Evolutionary conservation across 2,888 invertebrate genomes (phyloP).

Genomic region (Hirtodrosophila alboralis): DNA sequence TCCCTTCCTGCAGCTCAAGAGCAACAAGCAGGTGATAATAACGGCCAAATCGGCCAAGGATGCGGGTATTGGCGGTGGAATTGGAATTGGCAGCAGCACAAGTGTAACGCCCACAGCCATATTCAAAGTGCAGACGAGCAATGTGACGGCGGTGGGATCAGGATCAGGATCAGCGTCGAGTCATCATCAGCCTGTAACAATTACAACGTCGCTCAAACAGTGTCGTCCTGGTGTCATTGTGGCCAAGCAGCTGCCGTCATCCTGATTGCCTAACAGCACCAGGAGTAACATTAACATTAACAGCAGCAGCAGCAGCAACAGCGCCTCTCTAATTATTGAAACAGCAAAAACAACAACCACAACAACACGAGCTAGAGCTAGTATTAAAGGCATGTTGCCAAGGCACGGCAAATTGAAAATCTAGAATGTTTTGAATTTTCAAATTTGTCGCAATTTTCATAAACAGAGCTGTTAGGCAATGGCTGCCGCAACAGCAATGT

Average conservation of each 20-base stretch:
- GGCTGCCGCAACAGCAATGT: conserved; percentile 43
- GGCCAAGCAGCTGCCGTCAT: conserved; percentile 89
- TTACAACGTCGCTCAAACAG: conserved; percentile 85
- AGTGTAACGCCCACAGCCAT: conserved; percentile 80
- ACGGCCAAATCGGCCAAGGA: conserved; percentile 73
- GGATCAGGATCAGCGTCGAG: conserved; percentile 44
- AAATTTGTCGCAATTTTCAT: no score
- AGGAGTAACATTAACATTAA: conserved; percentile 24
- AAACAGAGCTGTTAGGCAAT: no score
- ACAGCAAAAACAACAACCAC: conserved; percentile 54
- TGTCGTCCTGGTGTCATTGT: conserved; percentile 96
- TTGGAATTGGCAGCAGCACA: conserved; percentile 48
- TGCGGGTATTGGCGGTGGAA: conserved; percentile 52
- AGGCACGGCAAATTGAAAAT: no score
- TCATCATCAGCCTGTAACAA: conserved; percentile 69
- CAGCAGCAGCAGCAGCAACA: conserved; percentile 34
- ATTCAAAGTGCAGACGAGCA: conserved; percentile 80
- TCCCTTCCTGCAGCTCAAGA: conserved; percentile 87
- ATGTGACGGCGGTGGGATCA: conserved; percentile 13
- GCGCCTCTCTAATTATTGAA: conserved; percentile 22
- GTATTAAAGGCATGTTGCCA: conserved; percentile 34
- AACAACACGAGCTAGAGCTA: conserved; percentile 46
- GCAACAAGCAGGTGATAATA: conserved; percentile 82
- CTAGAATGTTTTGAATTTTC: no score
- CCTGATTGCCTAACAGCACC: conserved; percentile 86